Conservation (phyloP, 2,797 vertebrate species). For the Clarias fuscus region DNA sequence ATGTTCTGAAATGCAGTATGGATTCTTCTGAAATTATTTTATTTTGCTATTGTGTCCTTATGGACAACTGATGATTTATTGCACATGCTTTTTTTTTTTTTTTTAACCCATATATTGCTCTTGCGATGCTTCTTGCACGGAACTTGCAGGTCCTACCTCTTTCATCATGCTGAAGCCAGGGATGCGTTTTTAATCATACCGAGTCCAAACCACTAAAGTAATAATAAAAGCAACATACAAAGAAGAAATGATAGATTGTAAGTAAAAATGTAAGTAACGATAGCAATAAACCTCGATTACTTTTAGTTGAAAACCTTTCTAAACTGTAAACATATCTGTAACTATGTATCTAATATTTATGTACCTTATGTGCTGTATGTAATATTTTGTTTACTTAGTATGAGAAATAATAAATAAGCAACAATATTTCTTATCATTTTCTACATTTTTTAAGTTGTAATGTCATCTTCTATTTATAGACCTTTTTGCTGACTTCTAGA, state of each 20-base stretch:
- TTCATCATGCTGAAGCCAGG: constrained; percentile 5
- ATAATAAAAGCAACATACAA: background rate
- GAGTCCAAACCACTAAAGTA: background rate
- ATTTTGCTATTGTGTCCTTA: background rate
- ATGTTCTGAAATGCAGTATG: background rate
- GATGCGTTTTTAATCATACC: background rate
- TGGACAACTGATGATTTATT: background rate
- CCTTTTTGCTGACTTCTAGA: too few relatives aligned
- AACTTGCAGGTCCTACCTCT: background rate
- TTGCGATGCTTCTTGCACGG: background rate
- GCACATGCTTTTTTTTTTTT: background rate
- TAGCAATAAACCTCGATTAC: background rate
- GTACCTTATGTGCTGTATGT: too few relatives aligned
- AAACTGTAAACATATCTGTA: too few relatives aligned
- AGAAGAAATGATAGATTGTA: background rate
- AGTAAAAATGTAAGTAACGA: background rate
- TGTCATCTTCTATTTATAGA: too few relatives aligned
- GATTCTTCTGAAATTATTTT: background rate
- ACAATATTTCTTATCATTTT: too few relatives aligned
- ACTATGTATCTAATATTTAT: too few relatives aligned
- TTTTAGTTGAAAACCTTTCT: background rate
- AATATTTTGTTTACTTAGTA: too few relatives aligned
- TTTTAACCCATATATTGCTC: background rate
- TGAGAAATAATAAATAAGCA: too few relatives aligned
- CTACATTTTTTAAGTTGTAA: too few relatives aligned